Conservation (phyloP, 1,140 invertebrate genomes). For the Protaetia brevitarsis region DNA sequence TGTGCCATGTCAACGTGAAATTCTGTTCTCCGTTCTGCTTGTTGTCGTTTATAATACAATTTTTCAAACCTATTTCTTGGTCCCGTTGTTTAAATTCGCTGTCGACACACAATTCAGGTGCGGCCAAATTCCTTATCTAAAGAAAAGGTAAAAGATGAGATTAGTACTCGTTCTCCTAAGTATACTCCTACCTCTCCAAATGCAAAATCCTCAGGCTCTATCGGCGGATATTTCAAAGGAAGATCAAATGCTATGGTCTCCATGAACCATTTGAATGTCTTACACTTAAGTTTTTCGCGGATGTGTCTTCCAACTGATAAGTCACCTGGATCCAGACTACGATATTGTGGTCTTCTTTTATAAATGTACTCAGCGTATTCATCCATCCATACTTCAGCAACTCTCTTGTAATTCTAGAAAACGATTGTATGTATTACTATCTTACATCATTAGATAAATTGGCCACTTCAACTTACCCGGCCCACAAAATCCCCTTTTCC, state of each 20-base stretch:
- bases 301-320: slow-evolving; percentile 75
- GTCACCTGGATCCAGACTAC: slow-evolving; percentile 74
- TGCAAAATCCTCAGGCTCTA: slow-evolving; percentile 88
- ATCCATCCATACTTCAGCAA: slow-evolving; percentile 99
- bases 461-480: slow-evolving; percentile 50
- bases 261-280: slow-evolving; percentile 96
- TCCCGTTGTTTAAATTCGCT: slow-evolving; percentile 64
- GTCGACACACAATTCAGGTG: slow-evolving; percentile 73
- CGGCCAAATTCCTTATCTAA: slow-evolving; percentile 66
- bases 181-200: slow-evolving; percentile 69
- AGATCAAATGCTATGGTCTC: slow-evolving; percentile 91
- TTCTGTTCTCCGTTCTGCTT: slow-evolving; percentile 60
- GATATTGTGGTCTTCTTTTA: slow-evolving; percentile 72
- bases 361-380: slow-evolving; percentile 92
- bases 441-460: not conserved
- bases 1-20: slow-evolving; percentile 83
- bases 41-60: slow-evolving; percentile 60
- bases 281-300: slow-evolving; percentile 76
- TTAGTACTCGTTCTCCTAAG: not conserved
- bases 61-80: slow-evolving; percentile 63
- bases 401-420: slow-evolving; percentile 78
- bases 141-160: slow-evolving; percentile 30
- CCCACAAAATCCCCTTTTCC: slow-evolving; percentile 88
- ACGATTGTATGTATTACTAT: not conserved
- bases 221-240: slow-evolving; percentile 81